Percentiles rank a stretch among this genome's conserved stretches.
Evolutionary conservation across 2,888 invertebrate species (phyloP).

Genomic region (Sinotaia quadrata): DNA sequence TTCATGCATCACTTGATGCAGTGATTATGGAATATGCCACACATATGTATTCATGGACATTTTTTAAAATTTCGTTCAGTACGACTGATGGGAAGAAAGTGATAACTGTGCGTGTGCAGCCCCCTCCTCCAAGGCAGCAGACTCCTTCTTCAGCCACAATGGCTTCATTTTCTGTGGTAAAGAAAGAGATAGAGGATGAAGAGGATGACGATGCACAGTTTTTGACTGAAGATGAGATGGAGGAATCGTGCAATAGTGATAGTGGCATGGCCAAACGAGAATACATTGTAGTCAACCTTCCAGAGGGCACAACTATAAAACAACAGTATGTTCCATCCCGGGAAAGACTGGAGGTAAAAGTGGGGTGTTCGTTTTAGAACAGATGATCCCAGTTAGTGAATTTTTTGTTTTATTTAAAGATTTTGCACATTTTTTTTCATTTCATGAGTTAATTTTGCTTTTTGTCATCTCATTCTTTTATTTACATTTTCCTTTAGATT

Average conservation of each 20-base stretch:
- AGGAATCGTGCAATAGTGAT: not conserved
- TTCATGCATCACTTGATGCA: not conserved
- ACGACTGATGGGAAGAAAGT: not conserved
- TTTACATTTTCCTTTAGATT: too few relatives aligned
- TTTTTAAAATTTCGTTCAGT: not conserved
- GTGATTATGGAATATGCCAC: not conserved
- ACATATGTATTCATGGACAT: not conserved
- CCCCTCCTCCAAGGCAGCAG: constrained; percentile 7
- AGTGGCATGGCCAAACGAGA: constrained; percentile 33
- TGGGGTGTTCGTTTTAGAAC: too few relatives aligned
- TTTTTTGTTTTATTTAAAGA: too few relatives aligned
- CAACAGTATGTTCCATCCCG: constrained; percentile 32
- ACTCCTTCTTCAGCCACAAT: not conserved
- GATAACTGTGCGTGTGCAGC: constrained; percentile 23
- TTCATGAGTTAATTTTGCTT: too few relatives aligned
- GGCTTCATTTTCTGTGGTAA: not conserved
- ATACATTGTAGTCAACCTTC: constrained; percentile 55
- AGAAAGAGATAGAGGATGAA: constrained; percentile 17
- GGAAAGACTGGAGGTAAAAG: constrained; percentile 32
- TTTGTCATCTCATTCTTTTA: too few relatives aligned
- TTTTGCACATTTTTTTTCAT: too few relatives aligned
- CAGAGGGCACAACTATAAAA: constrained; percentile 55
- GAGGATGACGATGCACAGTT: constrained; percentile 18
- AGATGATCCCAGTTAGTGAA: too few relatives aligned
- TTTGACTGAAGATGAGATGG: constrained; percentile 20